Evolutionary conservation across 2,888 invertebrate species (phyloP), one percentile per base, ranked within the genome.

Genomic region (Smittia sp.): DNA sequence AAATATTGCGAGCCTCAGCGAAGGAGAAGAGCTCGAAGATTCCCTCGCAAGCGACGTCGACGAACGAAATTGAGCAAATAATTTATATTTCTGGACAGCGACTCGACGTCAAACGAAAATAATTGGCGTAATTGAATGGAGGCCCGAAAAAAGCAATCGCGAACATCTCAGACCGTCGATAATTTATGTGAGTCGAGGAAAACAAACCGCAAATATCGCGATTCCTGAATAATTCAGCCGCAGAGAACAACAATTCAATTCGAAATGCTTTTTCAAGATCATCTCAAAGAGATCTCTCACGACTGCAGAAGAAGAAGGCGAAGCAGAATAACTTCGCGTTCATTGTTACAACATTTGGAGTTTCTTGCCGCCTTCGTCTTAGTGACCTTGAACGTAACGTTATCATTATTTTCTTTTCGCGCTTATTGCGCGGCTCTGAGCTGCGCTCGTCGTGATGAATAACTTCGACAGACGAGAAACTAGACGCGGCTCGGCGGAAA

Each of bases 1-100:
- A 52, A 58, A 11, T 58, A 13, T 46, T 46, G 46, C n/a, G 46
- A 46, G 11, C 11, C 46, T 11, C n/a, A 11, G n/a, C 46, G n/a
- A 46, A 46, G 46, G 18, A 58, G 9, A 18, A 24, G 9, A 58
- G 18, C 13, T 18, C 11, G 9, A 58, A 22, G 32, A 27, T 27
- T 27, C 27, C 7, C 18, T 63, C 25, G 11, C 11, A 25, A 24
- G n/a, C 65, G 41, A 68, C 68, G 46, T 7, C 68, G 66, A 66
- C 66, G 39, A 66, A 66, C 41, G 22, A 68, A 68, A 68, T 68
- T 68, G 68, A 68, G 24, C 24, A 68, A 68, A 68, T 46, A 46
- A 46, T 32, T 32, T 46, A 11, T 15, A 46, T 46, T 46, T n/a
- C 46, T 46, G 46, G 46, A 46, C 46, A 46, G 11, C 46, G 46